Base-by-base conservation (phyloP, 2,113 vertebrate genomes). In the Callospermophilus lateralis region DNA sequence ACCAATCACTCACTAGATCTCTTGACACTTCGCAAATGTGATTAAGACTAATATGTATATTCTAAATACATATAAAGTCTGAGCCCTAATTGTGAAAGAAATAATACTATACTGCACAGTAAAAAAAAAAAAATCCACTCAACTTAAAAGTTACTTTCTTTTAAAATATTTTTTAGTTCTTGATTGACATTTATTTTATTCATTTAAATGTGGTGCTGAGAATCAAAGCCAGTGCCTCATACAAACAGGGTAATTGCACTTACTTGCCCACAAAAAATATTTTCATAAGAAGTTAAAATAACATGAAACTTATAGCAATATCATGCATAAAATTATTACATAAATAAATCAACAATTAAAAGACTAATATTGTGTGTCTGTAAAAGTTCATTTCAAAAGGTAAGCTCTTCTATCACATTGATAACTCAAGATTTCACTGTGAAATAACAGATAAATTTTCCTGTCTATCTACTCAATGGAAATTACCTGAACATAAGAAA, bases 261-360 rank as follows among this genome's bases (percentile, higher is more conserved):
- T 42, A 42, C 48, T 51, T 51, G 79, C 77, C 28, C 93, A 81
- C 67, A 72, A 85, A 91, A 48, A 6, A 89, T 8, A 26, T 91
- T 96, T 95, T 74, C 79, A 88, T 79, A 83, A 45, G 92, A 96
- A 92, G n/a, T 45, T 90, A 89, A 84, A 95, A 76, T 42, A 90
- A 79, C 30, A 89, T 20, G 39, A 85, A 94, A 89, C 87, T 83
- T 45, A 94, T 4, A 92, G 12, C 42, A 95, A 34, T 73, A 5
- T 24, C 87, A 90, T 39, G 2, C 28, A 87, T 51, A 89, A 74
- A 73, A 78, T 81, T 93, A 89, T 55, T 79, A 51, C 24, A 73
- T 85, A 90, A 28, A 37, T 93, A 92, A 80, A 78, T 61, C 48
- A 87, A 48, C 48, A 92, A 39, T 53, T 92, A 70, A 81, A 79